A percentile compares a stretch with the other conserved stretches of the same genome.
Evolutionary conservation across 2,113 vertebrate species (phyloP).

Genomic region (Aspiorhynchus laticeps): DNA sequence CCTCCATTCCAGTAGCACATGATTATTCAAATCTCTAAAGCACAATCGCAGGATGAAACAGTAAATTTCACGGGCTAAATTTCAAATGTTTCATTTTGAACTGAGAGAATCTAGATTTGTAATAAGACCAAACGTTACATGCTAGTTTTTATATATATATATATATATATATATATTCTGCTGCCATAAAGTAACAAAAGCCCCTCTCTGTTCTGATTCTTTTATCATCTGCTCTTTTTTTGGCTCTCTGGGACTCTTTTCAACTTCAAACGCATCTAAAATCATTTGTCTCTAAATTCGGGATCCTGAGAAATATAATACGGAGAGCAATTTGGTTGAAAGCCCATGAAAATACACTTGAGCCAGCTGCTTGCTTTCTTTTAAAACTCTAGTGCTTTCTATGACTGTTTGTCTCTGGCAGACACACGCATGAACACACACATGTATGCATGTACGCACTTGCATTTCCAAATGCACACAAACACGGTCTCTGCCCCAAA

Average conservation of each 20-base stretch:
- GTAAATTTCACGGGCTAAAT: constrained; percentile 13
- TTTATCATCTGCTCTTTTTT: neutral
- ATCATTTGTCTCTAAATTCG: constrained; percentile 25
- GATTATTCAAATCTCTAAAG: constrained; percentile 16
- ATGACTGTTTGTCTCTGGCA: constrained; percentile 10
- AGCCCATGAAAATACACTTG: constrained; percentile 38
- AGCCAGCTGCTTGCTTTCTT: constrained; percentile 13
- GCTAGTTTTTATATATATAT: no score
- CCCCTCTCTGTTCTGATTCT: constrained; percentile 15
- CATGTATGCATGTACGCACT: constrained; percentile 5
- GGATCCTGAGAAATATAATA: constrained; percentile 30
- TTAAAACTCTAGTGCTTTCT: constrained; percentile 24
- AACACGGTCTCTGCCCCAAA: constrained; percentile 5
- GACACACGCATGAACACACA: constrained; percentile 30
- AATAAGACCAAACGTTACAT: neutral
- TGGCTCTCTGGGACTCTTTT: constrained; percentile 14
- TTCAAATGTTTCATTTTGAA: neutral
- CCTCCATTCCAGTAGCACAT: neutral
- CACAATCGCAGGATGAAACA: neutral
- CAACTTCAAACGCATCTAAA: constrained; percentile 10
- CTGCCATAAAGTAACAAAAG: constrained; percentile 27
- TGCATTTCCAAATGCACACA: constrained; percentile 17
- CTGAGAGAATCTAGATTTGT: neutral
- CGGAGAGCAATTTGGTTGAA: constrained; percentile 34
- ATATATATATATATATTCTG: no score